Conservation (phyloP, 1,140 invertebrate genomes). For the Cyrtorhinus lividipennis region DNA sequence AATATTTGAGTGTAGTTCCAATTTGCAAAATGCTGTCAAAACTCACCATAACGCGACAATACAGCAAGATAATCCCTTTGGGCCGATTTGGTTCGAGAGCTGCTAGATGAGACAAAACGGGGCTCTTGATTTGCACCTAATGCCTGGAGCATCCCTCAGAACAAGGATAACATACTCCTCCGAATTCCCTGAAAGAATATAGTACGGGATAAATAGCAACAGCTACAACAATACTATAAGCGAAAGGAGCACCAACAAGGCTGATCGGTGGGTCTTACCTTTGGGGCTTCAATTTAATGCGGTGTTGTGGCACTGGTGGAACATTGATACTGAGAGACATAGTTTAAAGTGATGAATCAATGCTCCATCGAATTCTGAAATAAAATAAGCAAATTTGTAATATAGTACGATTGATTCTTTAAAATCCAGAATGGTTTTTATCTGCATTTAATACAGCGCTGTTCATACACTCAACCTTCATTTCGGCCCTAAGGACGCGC, state of each 20-base stretch:
- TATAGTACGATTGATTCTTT: not conserved
- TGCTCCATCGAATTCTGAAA: conserved; percentile 74
- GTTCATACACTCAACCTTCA: conserved; percentile 61
- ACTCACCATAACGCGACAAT: too few relatives aligned
- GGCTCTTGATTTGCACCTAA: conserved; percentile 93
- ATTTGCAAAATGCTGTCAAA: too few relatives aligned
- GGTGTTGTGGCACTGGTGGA: conserved; percentile 86
- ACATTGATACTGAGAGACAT: conserved; percentile 83
- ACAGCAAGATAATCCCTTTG: conserved; percentile 79
- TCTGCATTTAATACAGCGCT: too few relatives aligned
- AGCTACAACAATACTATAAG: too few relatives aligned
- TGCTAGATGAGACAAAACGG: conserved; percentile 92
- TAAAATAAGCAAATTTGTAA: not conserved
- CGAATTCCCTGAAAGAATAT: conserved; percentile 87
- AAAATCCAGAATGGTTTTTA: not conserved
- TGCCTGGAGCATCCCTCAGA: conserved; percentile 89
- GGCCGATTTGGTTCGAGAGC: conserved; percentile 73
- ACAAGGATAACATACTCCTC: conserved; percentile 88
- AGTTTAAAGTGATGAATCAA: conserved; percentile 98
- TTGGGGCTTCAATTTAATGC: conserved; percentile 95
- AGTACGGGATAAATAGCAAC: too few relatives aligned
- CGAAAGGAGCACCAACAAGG: too few relatives aligned
- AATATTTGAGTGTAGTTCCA: too few relatives aligned
- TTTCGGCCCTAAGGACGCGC: conserved; percentile 75
- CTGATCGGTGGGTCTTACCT: too few relatives aligned